A percentile compares a stretch with the other conserved stretches of the same genome.
Evolutionary conservation across 2,888 invertebrate genomes (phyloP).

Genomic region (Ptilodon capucinus): DNA sequence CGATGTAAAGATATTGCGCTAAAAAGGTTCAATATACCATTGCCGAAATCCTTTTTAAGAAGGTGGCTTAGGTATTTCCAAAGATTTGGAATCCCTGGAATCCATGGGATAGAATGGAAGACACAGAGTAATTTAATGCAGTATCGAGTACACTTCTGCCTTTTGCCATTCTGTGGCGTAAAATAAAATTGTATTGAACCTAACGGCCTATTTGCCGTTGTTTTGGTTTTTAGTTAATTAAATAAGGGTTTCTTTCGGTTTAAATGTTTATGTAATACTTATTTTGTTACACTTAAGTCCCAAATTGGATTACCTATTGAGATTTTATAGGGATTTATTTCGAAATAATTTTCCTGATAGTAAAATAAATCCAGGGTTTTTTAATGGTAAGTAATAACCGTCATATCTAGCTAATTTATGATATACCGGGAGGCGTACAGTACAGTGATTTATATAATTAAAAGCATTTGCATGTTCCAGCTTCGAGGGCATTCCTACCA

Average conservation of each 20-base stretch:
- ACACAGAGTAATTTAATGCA: slow-evolving; percentile 16
- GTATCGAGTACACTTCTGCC: slow-evolving; percentile 7
- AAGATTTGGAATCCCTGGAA: slow-evolving; percentile 22
- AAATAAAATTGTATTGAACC: slow-evolving; percentile 11
- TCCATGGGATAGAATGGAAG: slow-evolving; percentile 13
- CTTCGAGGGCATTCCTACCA: slow-evolving; percentile 8
- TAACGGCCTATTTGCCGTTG: slow-evolving; percentile 13
- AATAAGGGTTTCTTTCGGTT: slow-evolving; percentile 11
- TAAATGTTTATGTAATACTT: slow-evolving; percentile 1
- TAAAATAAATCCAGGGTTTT: no score
- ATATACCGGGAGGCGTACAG: no score
- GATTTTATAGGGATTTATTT: background rate
- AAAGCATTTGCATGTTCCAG: slow-evolving; percentile 23
- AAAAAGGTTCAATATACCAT: slow-evolving; percentile 26
- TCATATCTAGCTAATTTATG: no score
- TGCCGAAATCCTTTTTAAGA: slow-evolving; percentile 3
- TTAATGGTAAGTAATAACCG: no score
- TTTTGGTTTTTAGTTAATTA: slow-evolving; percentile 14
- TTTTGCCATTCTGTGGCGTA: slow-evolving; percentile 6
- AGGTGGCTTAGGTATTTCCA: slow-evolving; percentile 12
- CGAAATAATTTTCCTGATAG: no score
- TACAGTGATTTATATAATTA: slow-evolving; percentile 15
- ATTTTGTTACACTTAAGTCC: no score
- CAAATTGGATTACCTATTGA: background rate
- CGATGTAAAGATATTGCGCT: slow-evolving; percentile 16